Conservation (phyloP, 2,888 invertebrate genomes). For the Drosophila cracens region DNA sequence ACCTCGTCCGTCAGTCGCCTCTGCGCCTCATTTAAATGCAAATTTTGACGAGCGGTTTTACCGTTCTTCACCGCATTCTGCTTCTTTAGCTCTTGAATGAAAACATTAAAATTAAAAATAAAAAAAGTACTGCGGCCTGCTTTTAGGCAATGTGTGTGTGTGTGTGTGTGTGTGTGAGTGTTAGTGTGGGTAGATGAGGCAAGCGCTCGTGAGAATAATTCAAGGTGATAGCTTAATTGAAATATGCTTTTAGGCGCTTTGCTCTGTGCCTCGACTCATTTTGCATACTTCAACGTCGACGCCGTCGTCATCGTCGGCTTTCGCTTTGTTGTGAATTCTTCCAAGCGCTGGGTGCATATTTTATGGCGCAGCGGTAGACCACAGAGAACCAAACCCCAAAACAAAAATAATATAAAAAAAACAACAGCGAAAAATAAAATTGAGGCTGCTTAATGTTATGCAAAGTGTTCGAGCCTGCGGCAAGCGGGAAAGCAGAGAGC, state of each 20-base stretch:
- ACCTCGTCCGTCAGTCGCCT: constrained; percentile 67
- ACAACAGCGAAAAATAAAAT: constrained; percentile 47
- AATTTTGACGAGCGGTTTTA: constrained; percentile 82
- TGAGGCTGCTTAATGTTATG: constrained; percentile 73
- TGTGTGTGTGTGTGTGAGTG: constrained; percentile 22
- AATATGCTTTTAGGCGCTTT: constrained; percentile 83
- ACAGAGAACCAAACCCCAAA: constrained; percentile 37
- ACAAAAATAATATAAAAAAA: constrained; percentile 30
- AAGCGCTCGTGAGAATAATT: constrained; percentile 78
- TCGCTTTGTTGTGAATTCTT: constrained; percentile 64
- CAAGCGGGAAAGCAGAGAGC: constrained; percentile 21
- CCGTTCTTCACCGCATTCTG: constrained; percentile 59
- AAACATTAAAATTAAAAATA: constrained; percentile 79
- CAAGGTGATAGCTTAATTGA: constrained; percentile 84
- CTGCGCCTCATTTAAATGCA: constrained; percentile 84
- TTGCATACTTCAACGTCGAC: constrained; percentile 53
- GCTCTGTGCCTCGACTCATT: constrained; percentile 54
- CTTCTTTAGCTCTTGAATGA: constrained; percentile 64
- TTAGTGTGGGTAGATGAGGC: constrained; percentile 26
- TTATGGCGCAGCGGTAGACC: constrained; percentile 71
- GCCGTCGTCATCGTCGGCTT: constrained; percentile 32
- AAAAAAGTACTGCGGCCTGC: constrained; percentile 51
- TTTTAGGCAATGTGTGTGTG: constrained; percentile 50
- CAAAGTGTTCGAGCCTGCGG: constrained; percentile 79
- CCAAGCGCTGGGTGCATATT: constrained; percentile 68